Base-by-base conservation (phyloP, 2,113 vertebrate genomes). In the Danionella cerebrum region DNA sequence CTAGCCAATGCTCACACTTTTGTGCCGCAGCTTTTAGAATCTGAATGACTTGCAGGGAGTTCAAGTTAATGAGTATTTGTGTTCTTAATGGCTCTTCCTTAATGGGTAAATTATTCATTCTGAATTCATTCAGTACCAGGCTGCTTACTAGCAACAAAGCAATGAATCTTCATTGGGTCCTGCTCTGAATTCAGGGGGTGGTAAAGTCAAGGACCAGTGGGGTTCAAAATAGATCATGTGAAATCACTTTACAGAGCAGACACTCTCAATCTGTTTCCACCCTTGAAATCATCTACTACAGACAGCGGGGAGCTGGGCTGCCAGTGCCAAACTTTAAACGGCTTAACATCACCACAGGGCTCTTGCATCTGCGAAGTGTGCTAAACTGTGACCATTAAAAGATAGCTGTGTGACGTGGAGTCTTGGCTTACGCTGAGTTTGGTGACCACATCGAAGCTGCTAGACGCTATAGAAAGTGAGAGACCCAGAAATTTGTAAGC, bases 281-380 rank as follows among this genome's bases (percentile, higher is more conserved):
- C 39, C 57, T 45, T 60, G 2, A 19, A 44, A 29, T 31, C 57
- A 60, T 44, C 39, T 39, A 45, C 12, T 29, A 44, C 38, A 44
- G 14, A 44, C 25, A 60, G 58, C 39, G n/a, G 58, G 57, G 27
- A 60, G 58, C 45, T 60, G 39, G 5, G 39, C 25, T 31, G 41
- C 24, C 19, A 27, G 24, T 60, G 58, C 58, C 25, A 42, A 59
- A 29, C 55, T 59, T 42, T 42, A 59, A 59, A 59, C 25, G 54
- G 36, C 7, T 58, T 41, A 39, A 16, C 21, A 41, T 42, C 38
- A 42, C 24, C 55, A 42, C 55, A 42, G 36, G 55, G 21, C 36
- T 59, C 13, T 16, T 27, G 55, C 38, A 59, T 59, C 55, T 59
- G 55, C 12, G 41, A 59, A 59, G 42, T 59, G 29, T 7, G 14